Evolutionary conservation across 1,140 invertebrate genomes (phyloP).

Genomic region (Zaprionus kolodkinae): DNA sequence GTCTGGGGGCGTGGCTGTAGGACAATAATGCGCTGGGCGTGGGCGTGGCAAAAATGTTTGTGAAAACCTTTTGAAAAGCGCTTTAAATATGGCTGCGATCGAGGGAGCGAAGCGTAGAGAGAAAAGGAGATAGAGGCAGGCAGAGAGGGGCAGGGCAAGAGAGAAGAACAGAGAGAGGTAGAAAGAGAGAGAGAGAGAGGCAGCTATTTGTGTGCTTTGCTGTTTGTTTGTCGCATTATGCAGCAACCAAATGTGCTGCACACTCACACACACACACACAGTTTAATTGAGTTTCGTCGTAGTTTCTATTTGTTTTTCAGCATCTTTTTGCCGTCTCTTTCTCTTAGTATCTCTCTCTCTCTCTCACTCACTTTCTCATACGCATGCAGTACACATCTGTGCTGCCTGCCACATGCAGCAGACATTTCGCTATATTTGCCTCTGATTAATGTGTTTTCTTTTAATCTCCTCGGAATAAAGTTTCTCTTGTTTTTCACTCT

Average conservation of each 20-base stretch:
- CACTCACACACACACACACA: constrained; percentile 8
- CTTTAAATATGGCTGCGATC: constrained; percentile 53
- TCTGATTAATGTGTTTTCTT: constrained; percentile 9
- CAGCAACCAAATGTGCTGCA: constrained; percentile 29
- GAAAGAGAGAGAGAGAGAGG: neutral
- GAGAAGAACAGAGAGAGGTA: neutral
- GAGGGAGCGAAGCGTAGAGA: neutral
- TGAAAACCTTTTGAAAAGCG: constrained; percentile 46
- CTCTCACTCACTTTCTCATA: neutral
- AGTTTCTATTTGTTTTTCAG: constrained; percentile 26
- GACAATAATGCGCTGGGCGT: constrained; percentile 14
- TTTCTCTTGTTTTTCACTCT: neutral
- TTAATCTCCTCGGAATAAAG: constrained; percentile 18
- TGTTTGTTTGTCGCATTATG: constrained; percentile 25
- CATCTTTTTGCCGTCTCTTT: too few relatives aligned
- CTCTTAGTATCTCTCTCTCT: neutral
- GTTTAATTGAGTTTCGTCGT: constrained; percentile 54
- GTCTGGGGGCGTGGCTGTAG: neutral
- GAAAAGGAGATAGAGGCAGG: too few relatives aligned
- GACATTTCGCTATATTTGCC: constrained; percentile 2
- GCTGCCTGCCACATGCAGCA: constrained; percentile 2
- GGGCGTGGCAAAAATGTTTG: constrained; percentile 13
- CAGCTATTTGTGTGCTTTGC: neutral
- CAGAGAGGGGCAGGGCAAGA: neutral
- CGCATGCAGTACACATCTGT: neutral